phyloP scores from a whole-genome alignment of 2,888 invertebrate species.

The Saturnia pavonia region DNA sequence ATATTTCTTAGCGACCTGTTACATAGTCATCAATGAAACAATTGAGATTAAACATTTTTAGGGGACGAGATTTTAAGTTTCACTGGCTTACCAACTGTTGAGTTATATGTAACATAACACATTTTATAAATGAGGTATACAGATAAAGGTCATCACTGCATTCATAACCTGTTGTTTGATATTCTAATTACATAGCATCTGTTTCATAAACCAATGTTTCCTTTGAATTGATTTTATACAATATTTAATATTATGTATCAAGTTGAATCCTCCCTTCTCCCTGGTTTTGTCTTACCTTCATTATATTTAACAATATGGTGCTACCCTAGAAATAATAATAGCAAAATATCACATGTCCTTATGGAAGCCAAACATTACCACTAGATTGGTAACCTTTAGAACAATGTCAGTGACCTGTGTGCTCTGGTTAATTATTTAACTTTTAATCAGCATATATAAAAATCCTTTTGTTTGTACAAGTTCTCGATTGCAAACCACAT shows the following conservation, averaged over 20 bases:
- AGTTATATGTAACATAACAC: neutral
- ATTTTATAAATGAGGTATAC: neutral
- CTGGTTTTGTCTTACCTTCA: neutral
- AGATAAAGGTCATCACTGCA: neutral
- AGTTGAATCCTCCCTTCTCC: neutral
- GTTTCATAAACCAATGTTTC: neutral
- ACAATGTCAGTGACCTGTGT: neutral
- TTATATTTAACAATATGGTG: neutral
- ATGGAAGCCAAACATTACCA: no score
- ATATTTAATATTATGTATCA: neutral
- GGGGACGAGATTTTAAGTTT: neutral
- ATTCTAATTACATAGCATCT: neutral
- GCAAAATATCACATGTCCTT: neutral
- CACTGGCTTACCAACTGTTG: neutral
- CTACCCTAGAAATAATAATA: neutral
- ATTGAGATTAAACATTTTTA: neutral
- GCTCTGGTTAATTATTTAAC: neutral
- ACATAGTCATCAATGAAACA: constrained; percentile 1
- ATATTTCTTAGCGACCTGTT: constrained; percentile 15
- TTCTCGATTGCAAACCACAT: neutral
- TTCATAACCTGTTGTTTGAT: neutral
- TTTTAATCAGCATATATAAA: neutral
- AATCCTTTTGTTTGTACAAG: neutral
- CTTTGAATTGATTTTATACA: neutral
- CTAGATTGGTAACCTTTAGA: neutral